These are phyloP conservation scores for Bombylius discolor DNA, from an alignment of 2,888 invertebrate genomes.

Conservation along the genomic window DNA sequence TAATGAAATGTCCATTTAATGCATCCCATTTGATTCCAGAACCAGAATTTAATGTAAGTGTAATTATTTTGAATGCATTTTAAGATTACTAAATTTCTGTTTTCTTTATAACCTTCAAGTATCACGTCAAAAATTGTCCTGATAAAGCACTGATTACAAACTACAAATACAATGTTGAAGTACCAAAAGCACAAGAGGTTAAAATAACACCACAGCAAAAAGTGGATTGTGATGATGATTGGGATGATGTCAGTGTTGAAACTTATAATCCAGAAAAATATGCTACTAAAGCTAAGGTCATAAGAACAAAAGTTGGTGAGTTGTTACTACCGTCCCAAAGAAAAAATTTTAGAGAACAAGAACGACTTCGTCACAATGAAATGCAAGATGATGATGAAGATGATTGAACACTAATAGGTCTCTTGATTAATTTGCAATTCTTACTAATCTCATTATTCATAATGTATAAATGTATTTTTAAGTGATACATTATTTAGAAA, in stretches of 20 bases:
- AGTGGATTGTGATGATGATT: slow-evolving; percentile 4
- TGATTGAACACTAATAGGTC: background rate
- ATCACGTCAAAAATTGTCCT: slow-evolving; percentile 1
- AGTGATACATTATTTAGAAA: too few species aligned
- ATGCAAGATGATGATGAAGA: background rate
- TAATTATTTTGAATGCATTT: background rate
- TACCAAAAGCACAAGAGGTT: background rate
- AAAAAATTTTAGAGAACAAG: slow-evolving; percentile 1
- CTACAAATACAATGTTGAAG: background rate
- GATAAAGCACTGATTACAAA: slow-evolving; percentile 1
- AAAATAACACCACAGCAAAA: background rate
- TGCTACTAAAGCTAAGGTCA: background rate
- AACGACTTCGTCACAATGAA: background rate
- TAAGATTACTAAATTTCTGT: background rate
- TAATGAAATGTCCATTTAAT: slow-evolving; percentile 44
- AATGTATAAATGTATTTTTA: too few species aligned
- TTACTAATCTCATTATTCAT: too few species aligned
- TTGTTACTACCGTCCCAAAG: background rate
- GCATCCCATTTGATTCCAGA: slow-evolving; percentile 41
- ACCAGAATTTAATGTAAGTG: slow-evolving; percentile 39
- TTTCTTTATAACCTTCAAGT: background rate
- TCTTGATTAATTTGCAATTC: too few species aligned
- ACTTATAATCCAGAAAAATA: slow-evolving; percentile 7
- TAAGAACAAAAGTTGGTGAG: background rate
- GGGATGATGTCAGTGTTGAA: slow-evolving; percentile 1